phyloP scores from a whole-genome alignment of 2,113 vertebrate genomes.

The Campylomormyrus tamandua region DNA sequence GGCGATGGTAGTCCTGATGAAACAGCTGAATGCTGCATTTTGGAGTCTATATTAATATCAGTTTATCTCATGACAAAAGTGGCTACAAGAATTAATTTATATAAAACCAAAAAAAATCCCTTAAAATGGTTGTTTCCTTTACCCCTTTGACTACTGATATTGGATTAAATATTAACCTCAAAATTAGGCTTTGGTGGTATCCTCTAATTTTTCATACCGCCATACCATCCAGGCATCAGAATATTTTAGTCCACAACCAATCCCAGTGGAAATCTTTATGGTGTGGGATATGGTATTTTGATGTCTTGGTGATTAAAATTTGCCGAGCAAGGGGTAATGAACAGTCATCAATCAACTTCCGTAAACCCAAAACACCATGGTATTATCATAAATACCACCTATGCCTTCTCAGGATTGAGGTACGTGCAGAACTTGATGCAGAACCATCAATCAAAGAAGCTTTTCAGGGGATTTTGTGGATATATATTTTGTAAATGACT shows the following conservation, averaged over 20 bases:
- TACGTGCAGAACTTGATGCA: neutral
- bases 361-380: neutral
- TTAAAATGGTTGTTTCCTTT: neutral
- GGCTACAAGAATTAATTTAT: neutral
- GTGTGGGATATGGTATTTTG: neutral
- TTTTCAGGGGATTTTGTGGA: too few species aligned
- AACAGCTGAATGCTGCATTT: neutral
- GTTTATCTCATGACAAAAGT: neutral
- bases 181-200: neutral
- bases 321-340: neutral
- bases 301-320: neutral
- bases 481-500: too few species aligned
- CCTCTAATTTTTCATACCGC: neutral
- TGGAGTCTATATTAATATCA: neutral
- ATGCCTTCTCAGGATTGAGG: neutral
- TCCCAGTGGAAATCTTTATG: neutral
- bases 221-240: neutral
- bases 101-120: neutral
- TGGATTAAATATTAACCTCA: neutral
- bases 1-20: conserved; percentile 1
- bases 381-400: neutral
- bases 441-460: neutral
- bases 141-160: neutral
- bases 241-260: neutral
- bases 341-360: too few species aligned